Base-by-base conservation (phyloP, 1,140 invertebrate genomes). In the Notospermus geniculatus region DNA sequence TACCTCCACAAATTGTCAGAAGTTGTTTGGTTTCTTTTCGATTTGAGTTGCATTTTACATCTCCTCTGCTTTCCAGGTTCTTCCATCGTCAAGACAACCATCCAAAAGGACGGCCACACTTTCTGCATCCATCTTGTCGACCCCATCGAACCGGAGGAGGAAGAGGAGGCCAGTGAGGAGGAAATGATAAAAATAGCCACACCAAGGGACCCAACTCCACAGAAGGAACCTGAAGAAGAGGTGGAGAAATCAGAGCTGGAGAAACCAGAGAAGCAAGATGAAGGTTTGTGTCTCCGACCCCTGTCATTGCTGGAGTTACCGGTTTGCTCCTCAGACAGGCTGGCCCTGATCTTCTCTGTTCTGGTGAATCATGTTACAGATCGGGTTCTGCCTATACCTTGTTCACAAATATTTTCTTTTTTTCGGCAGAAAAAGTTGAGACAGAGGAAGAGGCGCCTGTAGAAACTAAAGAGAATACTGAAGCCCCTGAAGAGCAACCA, bases 101-200 rank as follows among this genome's bases (percentile, higher is more conserved):
- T 81, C 4, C 30, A 78, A 52, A 80, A 80, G 58, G 77, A 81
- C 67, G 76, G 73, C n/a, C 78, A 82, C 65, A 66, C 71, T 15
- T 77, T 80, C 60, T 65, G 64, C 39, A 68, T 82, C 1, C 80
- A 82, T 64, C 63, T 82, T 23, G 32, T 80, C 9, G 75, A 82
- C 54, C 80, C 80, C 13, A 67, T 66, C 45, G 72, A 77, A 46
- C 23, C 39, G 19, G 63, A 68, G 1, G 59, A 67, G 2, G 69
- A 69, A 27, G 63, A 60, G 2, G 50, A 69, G 15, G 45, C 32
- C 15, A 41, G 59, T 5, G 32, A 39, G 27, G 27, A 15, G 1
- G 25, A 50, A 9, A 50, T 50, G 25, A 50, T 23, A 5, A 19
- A 9, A 50, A 23, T 27, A 50, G 19, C 46, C n/a, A 27, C n/a